These are phyloP conservation scores for Drosophila hamatofila DNA, from an alignment of 2,888 invertebrate species.

Conservation along the genomic window DNA sequence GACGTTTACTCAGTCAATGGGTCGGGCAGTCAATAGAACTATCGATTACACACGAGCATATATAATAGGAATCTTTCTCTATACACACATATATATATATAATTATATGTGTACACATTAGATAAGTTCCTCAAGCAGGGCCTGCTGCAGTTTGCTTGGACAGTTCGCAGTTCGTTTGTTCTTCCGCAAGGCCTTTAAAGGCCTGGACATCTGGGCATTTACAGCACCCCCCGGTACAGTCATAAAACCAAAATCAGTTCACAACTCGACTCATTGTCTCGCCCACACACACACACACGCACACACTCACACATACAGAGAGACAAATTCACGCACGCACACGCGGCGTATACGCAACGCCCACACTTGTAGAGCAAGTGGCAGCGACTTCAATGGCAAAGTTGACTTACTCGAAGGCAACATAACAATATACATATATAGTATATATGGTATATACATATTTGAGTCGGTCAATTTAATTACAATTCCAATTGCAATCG, in stretches of 20 bases:
- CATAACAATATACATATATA: conserved; percentile 4
- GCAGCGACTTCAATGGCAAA: conserved; percentile 46
- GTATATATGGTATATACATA: not conserved
- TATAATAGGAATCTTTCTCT: not conserved
- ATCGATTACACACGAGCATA: conserved; percentile 41
- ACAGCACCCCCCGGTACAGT: conserved; percentile 21
- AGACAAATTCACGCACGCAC: conserved; percentile 1
- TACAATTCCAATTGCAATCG: conserved; percentile 40
- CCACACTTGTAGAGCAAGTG: conserved; percentile 36
- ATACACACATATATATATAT: conserved; percentile 7
- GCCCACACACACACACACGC: conserved; percentile 36
- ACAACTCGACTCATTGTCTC: conserved; percentile 24
- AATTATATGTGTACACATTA: conserved; percentile 10
- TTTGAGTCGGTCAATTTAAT: conserved; percentile 42
- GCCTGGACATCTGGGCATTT: conserved; percentile 40
- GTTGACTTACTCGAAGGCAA: conserved; percentile 36
- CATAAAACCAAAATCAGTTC: conserved; percentile 14
- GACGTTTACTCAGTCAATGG: conserved; percentile 62
- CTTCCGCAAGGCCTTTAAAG: conserved; percentile 55
- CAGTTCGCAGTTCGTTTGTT: conserved; percentile 31
- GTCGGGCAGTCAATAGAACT: conserved; percentile 53
- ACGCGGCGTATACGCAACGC: conserved; percentile 60
- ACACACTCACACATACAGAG: conserved; percentile 4
- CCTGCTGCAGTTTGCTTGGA: conserved; percentile 47
- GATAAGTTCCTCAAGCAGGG: conserved; percentile 58